Conservation (phyloP, 2,888 invertebrate species). For the Drosophila pegasa region DNA sequence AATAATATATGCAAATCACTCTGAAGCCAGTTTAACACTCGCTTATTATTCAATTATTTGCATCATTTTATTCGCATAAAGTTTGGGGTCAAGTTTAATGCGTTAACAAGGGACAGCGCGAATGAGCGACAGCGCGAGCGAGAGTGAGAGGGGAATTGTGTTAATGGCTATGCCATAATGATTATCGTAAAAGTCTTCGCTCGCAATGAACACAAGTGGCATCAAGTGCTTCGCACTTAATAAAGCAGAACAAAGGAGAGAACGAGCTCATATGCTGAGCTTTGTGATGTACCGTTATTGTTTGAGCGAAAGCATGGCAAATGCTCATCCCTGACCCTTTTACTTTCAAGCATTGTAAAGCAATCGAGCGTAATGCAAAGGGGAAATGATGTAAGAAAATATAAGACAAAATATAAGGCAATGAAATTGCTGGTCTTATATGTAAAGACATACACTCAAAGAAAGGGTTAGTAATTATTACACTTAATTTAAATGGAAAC, state of each 20-base stretch:
- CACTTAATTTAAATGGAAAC: not conserved
- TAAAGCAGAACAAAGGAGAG: slow-evolving; percentile 29
- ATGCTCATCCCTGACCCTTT: slow-evolving; percentile 41
- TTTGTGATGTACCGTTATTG: slow-evolving; percentile 12
- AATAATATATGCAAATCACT: slow-evolving; percentile 35
- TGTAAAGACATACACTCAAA: not conserved
- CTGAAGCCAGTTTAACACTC: not conserved
- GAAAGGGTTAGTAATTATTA: not conserved
- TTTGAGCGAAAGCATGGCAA: slow-evolving; percentile 42
- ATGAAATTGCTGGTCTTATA: slow-evolving; percentile 6
- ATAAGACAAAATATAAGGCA: slow-evolving; percentile 12
- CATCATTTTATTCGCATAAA: slow-evolving; percentile 33
- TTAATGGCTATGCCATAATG: slow-evolving; percentile 58
- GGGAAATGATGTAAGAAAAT: slow-evolving; percentile 68
- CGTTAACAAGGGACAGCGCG: slow-evolving; percentile 28
- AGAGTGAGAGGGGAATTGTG: slow-evolving; percentile 33
- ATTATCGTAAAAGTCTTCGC: slow-evolving; percentile 45
- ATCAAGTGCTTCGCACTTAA: slow-evolving; percentile 42
- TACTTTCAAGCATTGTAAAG: slow-evolving; percentile 24
- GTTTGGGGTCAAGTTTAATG: slow-evolving; percentile 64
- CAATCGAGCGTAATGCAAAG: slow-evolving; percentile 35
- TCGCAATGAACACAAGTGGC: slow-evolving; percentile 25
- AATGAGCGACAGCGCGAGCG: slow-evolving; percentile 24
- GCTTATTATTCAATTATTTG: slow-evolving; percentile 27
- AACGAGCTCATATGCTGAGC: slow-evolving; percentile 2